Percentiles rank a stretch among this genome's conserved stretches.
These are phyloP conservation scores for Julus scandinavius DNA, from an alignment of 2,888 invertebrate species.

Conservation along the genomic window DNA sequence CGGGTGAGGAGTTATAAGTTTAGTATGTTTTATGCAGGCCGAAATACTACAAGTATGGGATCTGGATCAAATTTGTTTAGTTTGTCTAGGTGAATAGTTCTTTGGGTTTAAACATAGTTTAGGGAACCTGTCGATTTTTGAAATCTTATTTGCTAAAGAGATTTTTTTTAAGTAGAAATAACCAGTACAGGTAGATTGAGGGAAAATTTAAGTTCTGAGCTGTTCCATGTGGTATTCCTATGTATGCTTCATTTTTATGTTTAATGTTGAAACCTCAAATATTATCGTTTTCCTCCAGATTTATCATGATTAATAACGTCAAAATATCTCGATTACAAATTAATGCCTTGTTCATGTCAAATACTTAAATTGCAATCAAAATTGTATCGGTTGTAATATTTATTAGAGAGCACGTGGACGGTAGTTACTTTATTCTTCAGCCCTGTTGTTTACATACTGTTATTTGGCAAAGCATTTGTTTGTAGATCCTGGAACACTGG, in stretches of 20 bases:
- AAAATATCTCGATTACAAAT: background rate
- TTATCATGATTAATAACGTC: background rate
- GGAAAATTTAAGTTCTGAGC: background rate
- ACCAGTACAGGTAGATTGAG: background rate
- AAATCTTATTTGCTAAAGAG: background rate
- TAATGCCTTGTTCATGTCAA: too few species aligned
- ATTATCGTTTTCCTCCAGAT: background rate
- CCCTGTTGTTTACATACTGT: background rate
- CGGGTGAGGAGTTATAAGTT: too few species aligned
- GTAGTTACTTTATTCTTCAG: background rate
- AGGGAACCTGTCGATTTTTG: background rate
- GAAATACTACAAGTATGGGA: too few species aligned
- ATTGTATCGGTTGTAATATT: background rate
- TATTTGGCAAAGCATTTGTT: background rate
- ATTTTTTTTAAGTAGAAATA: background rate
- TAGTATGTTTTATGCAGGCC: too few species aligned
- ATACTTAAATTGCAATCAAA: background rate
- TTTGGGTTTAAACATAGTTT: too few species aligned
- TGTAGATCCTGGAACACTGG: conserved; percentile 2
- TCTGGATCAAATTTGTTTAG: too few species aligned
- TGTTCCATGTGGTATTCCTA: background rate
- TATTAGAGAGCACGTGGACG: background rate
- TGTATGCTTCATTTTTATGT: background rate
- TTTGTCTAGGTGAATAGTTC: too few species aligned
- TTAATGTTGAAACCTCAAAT: background rate